A percentile compares a stretch with the other conserved stretches of the same genome.
Conservation (phyloP, 2,113 vertebrate species). For the human (Homo sapiens) region GRCh38 chr13:35956501-35957000, state of each 20-base stretch:
- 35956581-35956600: background rate
- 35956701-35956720: background rate
- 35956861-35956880: background rate
- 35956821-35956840: background rate
- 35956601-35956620: background rate
- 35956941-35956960: background rate
- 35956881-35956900: background rate
- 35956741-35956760: background rate
- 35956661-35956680: background rate
- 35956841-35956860: background rate
- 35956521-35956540: background rate
- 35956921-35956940: background rate
- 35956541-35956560: background rate
- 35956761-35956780: background rate
- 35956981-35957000: background rate
- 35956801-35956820: background rate
- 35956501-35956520: background rate
- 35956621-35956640: background rate
- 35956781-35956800: background rate
- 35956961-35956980: background rate
- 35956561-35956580: background rate
- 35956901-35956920: background rate
- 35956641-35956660: background rate
- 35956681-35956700: background rate
- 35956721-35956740: too few relatives aligned